Evolutionary conservation across 2,113 vertebrate species (phyloP).

Genomic region (Ia io): DNA sequence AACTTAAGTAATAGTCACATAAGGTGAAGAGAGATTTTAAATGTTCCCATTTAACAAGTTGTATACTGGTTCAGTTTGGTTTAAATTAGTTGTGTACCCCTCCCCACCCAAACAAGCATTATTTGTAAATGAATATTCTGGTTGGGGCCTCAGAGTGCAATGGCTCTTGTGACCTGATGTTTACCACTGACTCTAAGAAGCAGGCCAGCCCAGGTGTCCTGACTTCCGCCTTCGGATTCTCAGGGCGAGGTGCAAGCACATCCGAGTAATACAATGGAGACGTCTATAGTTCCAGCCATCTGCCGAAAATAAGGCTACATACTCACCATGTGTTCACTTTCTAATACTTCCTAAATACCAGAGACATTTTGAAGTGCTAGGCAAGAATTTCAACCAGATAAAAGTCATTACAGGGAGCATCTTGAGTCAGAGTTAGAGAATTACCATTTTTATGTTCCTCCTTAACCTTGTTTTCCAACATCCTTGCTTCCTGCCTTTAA

Average conservation of each 20-base stretch:
- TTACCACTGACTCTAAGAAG: not conserved
- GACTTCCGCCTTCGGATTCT: not conserved
- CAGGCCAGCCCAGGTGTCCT: not conserved
- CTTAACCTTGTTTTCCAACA: not conserved
- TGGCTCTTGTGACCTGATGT: not conserved
- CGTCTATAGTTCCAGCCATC: not conserved
- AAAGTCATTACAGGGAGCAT: not conserved
- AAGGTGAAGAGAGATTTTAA: not conserved
- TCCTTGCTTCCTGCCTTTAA: not conserved
- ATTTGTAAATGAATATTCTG: not conserved
- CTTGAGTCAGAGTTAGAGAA: not conserved
- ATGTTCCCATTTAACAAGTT: not conserved
- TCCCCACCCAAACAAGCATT: not conserved
- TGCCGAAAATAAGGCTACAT: not conserved
- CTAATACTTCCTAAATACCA: not conserved
- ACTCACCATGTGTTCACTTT: not conserved
- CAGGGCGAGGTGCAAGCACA: not conserved
- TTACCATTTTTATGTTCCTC: not conserved
- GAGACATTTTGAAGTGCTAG: not conserved
- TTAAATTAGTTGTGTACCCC: slow-evolving; percentile 17
- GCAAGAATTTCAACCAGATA: not conserved
- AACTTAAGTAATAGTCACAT: not conserved
- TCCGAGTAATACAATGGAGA: not conserved
- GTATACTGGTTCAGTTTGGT: not conserved
- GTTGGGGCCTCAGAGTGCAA: not conserved